A percentile compares a stretch with the other conserved stretches of the same genome.
Evolutionary conservation across 2,113 vertebrate species (phyloP).

Genomic region (Lichenostomus cassidix): DNA sequence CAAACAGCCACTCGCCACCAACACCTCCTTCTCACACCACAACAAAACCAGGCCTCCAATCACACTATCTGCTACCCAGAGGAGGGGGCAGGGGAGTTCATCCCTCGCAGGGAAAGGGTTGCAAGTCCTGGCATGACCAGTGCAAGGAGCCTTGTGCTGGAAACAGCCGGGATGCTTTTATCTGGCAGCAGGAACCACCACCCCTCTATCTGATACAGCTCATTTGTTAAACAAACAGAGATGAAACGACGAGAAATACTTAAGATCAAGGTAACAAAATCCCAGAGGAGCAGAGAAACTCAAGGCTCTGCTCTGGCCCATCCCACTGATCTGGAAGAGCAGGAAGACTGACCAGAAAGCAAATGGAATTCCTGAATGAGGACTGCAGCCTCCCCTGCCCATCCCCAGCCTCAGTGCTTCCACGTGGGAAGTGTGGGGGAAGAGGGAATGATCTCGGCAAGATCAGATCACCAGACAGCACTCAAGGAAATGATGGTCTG

Average conservation of each 20-base stretch:
- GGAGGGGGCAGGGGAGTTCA: neutral
- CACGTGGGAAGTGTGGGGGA: neutral
- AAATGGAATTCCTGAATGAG: neutral
- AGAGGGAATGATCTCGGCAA: neutral
- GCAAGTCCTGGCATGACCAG: slow-evolving; percentile 40
- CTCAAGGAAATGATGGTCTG: neutral
- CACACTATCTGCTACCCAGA: slow-evolving; percentile 27
- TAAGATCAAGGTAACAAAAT: neutral
- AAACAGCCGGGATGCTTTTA: neutral
- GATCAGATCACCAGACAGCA: neutral
- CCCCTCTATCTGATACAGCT: neutral
- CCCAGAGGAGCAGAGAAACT: neutral
- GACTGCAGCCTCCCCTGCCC: neutral
- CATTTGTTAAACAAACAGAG: slow-evolving; percentile 53
- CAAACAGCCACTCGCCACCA: slow-evolving; percentile 54
- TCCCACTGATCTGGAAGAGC: neutral
- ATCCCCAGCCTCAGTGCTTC: neutral
- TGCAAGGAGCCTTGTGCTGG: neutral
- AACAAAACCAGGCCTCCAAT: slow-evolving; percentile 65
- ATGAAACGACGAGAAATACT: slow-evolving; percentile 7
- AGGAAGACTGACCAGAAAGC: slow-evolving; percentile 16
- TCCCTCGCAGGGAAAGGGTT: neutral
- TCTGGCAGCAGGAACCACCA: neutral
- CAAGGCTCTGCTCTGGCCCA: neutral
- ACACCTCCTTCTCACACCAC: slow-evolving; percentile 63